phyloP scores from a whole-genome alignment of 2,888 invertebrate genomes.

The Caenorhabditis panamensis region DNA sequence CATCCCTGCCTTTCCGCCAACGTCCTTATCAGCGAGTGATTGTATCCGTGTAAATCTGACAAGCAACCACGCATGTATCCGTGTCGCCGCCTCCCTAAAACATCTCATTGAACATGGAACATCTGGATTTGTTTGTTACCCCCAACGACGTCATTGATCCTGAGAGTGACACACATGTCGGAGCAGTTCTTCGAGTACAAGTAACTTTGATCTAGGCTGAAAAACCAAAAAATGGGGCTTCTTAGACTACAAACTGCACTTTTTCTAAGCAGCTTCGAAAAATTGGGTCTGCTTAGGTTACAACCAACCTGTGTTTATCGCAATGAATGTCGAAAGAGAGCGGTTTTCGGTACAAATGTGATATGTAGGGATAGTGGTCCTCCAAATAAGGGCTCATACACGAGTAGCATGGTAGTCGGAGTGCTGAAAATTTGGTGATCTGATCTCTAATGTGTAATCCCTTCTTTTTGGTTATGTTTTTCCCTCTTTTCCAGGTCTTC shows the following conservation, averaged over 20 bases:
- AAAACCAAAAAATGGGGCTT: slow-evolving; percentile 16
- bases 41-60: slow-evolving; percentile 75
- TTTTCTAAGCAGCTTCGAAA: no score
- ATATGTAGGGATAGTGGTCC: slow-evolving; percentile 78
- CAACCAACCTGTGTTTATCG: slow-evolving; percentile 72
- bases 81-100: slow-evolving; percentile 76
- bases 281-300: not conserved
- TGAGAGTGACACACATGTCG: slow-evolving; percentile 79
- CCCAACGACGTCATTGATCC: slow-evolving; percentile 80
- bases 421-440: slow-evolving; percentile 62
- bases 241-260: not conserved
- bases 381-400: slow-evolving; percentile 81
- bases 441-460: not conserved
- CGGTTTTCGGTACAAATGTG: slow-evolving; percentile 78
- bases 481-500: not conserved
- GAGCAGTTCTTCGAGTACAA: slow-evolving; percentile 78
- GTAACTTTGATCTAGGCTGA: slow-evolving; percentile 75
- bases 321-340: slow-evolving; percentile 78
- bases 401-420: slow-evolving; percentile 79
- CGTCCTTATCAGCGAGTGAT: slow-evolving; percentile 63
- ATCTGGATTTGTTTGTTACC: slow-evolving; percentile 65
- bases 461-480: not conserved
- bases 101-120: no score
- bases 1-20: slow-evolving; percentile 65
- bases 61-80: slow-evolving; percentile 81